These are phyloP conservation scores for Cryptocephalus primarius DNA, from an alignment of 2,888 invertebrate genomes.

Conservation along the genomic window DNA sequence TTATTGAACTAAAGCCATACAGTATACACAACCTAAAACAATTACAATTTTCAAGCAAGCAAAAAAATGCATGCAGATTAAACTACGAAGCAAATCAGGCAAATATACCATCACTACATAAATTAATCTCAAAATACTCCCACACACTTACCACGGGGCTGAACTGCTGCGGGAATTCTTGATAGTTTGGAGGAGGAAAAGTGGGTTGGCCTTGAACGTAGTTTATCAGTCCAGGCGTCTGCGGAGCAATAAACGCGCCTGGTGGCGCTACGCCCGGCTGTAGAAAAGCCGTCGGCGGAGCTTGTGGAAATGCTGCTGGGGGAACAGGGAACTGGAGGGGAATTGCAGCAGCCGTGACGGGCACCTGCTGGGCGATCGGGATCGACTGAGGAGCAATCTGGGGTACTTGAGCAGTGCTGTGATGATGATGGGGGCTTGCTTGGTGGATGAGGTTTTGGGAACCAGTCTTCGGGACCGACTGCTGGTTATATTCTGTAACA, in stretches of 20 bases:
- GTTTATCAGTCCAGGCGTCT: slow-evolving; percentile 29
- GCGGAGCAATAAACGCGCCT: slow-evolving; percentile 18
- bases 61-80: too few species aligned
- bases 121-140: too few species aligned
- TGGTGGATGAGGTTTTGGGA: slow-evolving; percentile 17
- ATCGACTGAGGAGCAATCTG: slow-evolving; percentile 18
- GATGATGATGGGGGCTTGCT: slow-evolving; percentile 13
- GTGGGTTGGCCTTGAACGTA: slow-evolving; percentile 32
- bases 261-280: slow-evolving; percentile 20
- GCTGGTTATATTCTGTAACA: slow-evolving; percentile 27
- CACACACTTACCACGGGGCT: slow-evolving; percentile 29
- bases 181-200: slow-evolving; percentile 26
- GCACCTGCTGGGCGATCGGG: slow-evolving; percentile 22
- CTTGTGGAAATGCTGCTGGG: slow-evolving; percentile 26
- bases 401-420: slow-evolving; percentile 15
- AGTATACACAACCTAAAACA: not conserved
- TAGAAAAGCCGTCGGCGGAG: slow-evolving; percentile 24
- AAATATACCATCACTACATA: too few species aligned
- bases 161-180: slow-evolving; percentile 32
- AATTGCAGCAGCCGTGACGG: slow-evolving; percentile 22
- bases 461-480: slow-evolving; percentile 16
- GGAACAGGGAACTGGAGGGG: not conserved
- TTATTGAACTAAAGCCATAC: not conserved
- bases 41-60: not conserved
- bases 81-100: too few species aligned